Evolutionary conservation across 1,140 invertebrate genomes (phyloP).

Genomic region (Centruroides vittatus): DNA sequence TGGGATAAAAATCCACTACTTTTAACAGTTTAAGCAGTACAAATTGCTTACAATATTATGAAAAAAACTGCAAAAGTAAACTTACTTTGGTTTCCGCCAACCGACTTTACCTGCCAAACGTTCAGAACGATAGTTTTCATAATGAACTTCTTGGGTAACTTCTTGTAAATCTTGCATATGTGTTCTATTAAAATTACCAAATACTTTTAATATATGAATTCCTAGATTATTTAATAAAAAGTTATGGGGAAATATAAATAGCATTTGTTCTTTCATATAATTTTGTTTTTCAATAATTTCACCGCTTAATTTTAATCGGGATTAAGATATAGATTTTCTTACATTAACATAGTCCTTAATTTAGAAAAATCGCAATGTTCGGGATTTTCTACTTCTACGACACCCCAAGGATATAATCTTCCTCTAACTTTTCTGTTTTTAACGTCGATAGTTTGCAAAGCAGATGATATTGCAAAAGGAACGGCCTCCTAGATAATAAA

Average conservation of each 20-base stretch:
- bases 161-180: slow-evolving; percentile 40
- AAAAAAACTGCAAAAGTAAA: neutral
- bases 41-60: neutral
- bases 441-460: slow-evolving; percentile 25
- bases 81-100: slow-evolving; percentile 15
- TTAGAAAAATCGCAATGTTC: slow-evolving; percentile 50
- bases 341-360: slow-evolving; percentile 38
- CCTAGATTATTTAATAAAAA: too few species aligned
- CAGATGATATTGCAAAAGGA: slow-evolving; percentile 30
- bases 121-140: slow-evolving; percentile 39
- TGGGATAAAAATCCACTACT: too few species aligned
- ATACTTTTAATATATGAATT: too few species aligned
- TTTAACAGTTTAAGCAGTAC: too few species aligned
- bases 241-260: too few species aligned
- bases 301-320: too few species aligned
- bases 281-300: too few species aligned
- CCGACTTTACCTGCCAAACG: slow-evolving; percentile 20
- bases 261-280: too few species aligned
- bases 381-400: slow-evolving; percentile 48
- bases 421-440: slow-evolving; percentile 32
- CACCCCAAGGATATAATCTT: slow-evolving; percentile 46
- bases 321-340: neutral
- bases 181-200: slow-evolving; percentile 18
- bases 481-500: slow-evolving; percentile 15
- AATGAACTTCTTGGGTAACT: slow-evolving; percentile 39